Percentiles rank a stretch among this genome's conserved stretches.
Conservation (phyloP, 1,140 invertebrate genomes). For the Drosophila pseudoobscura region DNA sequence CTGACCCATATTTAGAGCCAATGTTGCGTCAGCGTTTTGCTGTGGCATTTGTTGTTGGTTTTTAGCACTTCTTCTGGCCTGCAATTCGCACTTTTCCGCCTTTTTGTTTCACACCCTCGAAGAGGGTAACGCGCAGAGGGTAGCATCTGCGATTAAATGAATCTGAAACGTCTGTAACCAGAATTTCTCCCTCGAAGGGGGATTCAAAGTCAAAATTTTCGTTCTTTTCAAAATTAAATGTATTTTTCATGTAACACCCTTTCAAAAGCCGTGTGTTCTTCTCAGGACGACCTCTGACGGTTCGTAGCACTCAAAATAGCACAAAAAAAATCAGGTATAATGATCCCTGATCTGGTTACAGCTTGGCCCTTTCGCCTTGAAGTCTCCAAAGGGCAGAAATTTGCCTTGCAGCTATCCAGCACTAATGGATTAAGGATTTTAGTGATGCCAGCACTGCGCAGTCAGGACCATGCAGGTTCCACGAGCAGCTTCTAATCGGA, state of each 20-base stretch:
- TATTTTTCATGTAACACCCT: neutral
- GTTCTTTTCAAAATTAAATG: constrained; percentile 37
- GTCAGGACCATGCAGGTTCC: constrained; percentile 96
- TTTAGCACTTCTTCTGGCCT: constrained; percentile 10
- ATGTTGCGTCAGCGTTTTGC: constrained; percentile 35
- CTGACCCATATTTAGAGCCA: constrained; percentile 30
- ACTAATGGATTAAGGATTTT: constrained; percentile 87
- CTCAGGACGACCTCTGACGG: no score
- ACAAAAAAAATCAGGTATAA: no score
- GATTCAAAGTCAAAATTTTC: constrained; percentile 71
- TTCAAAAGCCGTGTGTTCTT: no score
- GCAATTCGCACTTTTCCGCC: constrained; percentile 24
- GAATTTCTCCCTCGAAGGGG: no score
- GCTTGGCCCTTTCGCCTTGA: constrained; percentile 96
- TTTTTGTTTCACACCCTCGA: neutral
- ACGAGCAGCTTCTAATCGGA: no score
- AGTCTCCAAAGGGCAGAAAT: constrained; percentile 97
- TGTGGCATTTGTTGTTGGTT: constrained; percentile 22
- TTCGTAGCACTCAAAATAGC: no score
- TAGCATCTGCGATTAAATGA: no score
- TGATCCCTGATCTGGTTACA: constrained; percentile 84
- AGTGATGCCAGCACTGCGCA: constrained; percentile 93
- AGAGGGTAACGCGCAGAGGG: no score
- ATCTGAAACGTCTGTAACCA: no score
- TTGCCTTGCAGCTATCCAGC: constrained; percentile 94